Percentiles rank a stretch among this genome's conserved stretches.
Evolutionary conservation across 1,140 invertebrate species (phyloP).

Genomic region (Drosophila virilis): DNA sequence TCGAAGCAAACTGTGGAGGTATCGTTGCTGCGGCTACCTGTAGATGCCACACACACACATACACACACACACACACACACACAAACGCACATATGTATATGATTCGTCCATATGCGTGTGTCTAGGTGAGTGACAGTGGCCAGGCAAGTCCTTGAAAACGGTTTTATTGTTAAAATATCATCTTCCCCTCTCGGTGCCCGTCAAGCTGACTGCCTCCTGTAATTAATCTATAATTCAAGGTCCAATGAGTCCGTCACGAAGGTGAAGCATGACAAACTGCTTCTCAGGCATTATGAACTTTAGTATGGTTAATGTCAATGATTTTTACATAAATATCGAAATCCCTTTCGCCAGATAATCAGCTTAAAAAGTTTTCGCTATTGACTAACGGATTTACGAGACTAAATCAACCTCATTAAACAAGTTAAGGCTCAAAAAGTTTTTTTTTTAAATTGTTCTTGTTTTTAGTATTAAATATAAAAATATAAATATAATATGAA

Average conservation of each 20-base stretch:
- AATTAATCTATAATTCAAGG: conserved; percentile 81
- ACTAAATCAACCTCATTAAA: conserved; percentile 6
- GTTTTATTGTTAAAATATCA: conserved; percentile 55
- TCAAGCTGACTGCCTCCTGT: conserved; percentile 35
- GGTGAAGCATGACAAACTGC: conserved; percentile 64
- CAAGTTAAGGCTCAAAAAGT: not conserved
- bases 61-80: conserved; percentile 28
- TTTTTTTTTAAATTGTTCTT: not conserved
- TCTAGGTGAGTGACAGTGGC: conserved; percentile 28
- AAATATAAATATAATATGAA: no score
- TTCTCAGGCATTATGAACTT: conserved; percentile 22
- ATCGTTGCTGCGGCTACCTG: conserved; percentile 79
- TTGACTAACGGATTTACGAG: not conserved
- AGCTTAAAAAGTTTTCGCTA: conserved; percentile 17
- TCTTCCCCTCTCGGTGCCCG: conserved; percentile 43
- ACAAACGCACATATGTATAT: not conserved
- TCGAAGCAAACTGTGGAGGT: conserved; percentile 59
- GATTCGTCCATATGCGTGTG: conserved; percentile 16
- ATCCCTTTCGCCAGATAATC: conserved; percentile 17
- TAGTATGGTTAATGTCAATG: not conserved
- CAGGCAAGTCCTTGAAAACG: conserved; percentile 64
- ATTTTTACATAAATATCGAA: conserved; percentile 19
- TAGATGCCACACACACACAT: conserved; percentile 74
- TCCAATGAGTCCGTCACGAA: conserved; percentile 68
- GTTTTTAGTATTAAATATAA: no score